A percentile compares a stretch with the other conserved stretches of the same genome.
phyloP scores from a whole-genome alignment of 2,113 vertebrate species.

The Menura novaehollandiae region DNA sequence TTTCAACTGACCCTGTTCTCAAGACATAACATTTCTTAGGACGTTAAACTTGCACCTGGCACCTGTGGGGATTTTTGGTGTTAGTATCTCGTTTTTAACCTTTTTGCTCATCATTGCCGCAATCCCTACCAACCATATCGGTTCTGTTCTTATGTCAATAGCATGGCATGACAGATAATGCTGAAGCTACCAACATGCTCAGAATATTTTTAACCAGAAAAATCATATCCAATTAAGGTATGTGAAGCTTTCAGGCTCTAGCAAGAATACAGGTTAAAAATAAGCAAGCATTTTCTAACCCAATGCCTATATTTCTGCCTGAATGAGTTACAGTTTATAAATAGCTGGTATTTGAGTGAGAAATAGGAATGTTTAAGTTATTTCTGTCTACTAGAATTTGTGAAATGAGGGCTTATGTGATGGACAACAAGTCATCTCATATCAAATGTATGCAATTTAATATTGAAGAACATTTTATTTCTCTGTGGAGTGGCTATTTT shows the following conservation, averaged over 20 bases:
- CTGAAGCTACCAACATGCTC: slow-evolving; percentile 10
- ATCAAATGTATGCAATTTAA: neutral
- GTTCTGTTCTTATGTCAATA: neutral
- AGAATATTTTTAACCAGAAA: slow-evolving; percentile 20
- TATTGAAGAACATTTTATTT: neutral
- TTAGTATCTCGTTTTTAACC: neutral
- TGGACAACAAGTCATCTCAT: neutral
- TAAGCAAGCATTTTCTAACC: neutral
- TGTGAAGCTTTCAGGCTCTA: neutral
- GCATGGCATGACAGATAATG: neutral
- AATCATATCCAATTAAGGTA: slow-evolving; percentile 14
- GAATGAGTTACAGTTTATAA: slow-evolving; percentile 17
- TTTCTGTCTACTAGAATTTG: neutral
- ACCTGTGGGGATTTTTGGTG: neutral
- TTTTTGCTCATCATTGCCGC: neutral
- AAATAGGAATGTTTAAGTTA: slow-evolving; percentile 4
- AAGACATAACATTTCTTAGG: neutral
- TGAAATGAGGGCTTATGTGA: neutral
- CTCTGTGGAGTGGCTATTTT: neutral
- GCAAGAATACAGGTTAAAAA: slow-evolving; percentile 27
- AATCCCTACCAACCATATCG: neutral
- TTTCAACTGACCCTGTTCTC: slow-evolving; percentile 20
- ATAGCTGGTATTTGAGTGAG: neutral
- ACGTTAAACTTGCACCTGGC: neutral
- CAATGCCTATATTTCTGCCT: neutral